Percentiles rank a stretch among this genome's conserved stretches.
phyloP scores from a whole-genome alignment of 1,140 invertebrate species.

The Schlechtendalia chinensis region DNA sequence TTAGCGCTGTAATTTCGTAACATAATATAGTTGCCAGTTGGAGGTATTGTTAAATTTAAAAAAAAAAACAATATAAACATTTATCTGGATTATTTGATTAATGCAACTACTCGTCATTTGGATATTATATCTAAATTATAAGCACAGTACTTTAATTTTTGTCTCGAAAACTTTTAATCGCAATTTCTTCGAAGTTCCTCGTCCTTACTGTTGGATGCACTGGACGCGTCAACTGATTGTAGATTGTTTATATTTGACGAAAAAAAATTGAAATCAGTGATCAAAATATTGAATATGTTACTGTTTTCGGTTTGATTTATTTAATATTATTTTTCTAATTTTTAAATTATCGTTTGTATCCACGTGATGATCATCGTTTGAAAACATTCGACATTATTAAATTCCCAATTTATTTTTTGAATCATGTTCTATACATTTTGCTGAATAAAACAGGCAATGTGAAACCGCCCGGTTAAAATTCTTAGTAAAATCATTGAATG shows the following conservation, averaged over 20 bases:
- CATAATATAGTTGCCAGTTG: no score
- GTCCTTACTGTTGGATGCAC: background rate
- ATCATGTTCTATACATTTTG: no score
- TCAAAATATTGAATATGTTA: no score
- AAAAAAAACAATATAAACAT: no score
- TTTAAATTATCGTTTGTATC: background rate
- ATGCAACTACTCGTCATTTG: no score
- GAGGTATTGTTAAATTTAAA: no score
- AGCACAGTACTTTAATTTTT: no score
- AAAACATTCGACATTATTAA: background rate
- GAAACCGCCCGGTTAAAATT: background rate
- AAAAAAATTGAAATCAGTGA: background rate
- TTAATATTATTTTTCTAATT: no score
- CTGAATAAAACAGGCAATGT: background rate
- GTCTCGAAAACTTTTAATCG: background rate
- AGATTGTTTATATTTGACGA: slow-evolving; percentile 6
- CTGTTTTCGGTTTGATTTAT: no score
- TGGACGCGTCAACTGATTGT: background rate
- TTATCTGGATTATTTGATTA: no score
- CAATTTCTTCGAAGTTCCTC: background rate
- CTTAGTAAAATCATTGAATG: background rate
- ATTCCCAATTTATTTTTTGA: background rate
- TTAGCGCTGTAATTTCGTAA: no score
- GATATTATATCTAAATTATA: no score
- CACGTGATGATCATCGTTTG: background rate